These are phyloP conservation scores for Alfaro cultratus DNA, from an alignment of 2,797 vertebrate genomes.

Conservation along the genomic window DNA sequence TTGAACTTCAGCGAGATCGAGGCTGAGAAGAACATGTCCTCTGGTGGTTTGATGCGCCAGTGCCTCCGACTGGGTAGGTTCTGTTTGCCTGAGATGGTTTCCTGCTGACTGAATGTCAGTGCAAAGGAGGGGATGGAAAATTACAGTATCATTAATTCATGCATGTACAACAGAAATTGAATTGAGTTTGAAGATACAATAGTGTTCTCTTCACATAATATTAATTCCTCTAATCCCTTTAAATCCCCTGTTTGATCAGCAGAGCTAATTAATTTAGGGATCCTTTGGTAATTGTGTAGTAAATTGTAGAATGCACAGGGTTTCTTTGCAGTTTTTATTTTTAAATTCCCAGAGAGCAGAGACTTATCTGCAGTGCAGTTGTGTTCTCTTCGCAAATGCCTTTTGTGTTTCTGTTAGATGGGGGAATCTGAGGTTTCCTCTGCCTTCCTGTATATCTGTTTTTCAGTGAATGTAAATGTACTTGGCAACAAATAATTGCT, in stretches of 20 bases:
- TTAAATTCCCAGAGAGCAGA: slow-evolving; percentile 37
- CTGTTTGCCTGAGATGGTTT: slow-evolving; percentile 6
- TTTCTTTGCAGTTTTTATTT: slow-evolving; percentile 40
- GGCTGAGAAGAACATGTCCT: slow-evolving; percentile 99
- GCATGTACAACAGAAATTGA: slow-evolving; percentile 21
- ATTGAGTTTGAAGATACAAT: slow-evolving; percentile 37
- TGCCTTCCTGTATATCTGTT: slow-evolving; percentile 25
- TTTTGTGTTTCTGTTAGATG: slow-evolving; percentile 47
- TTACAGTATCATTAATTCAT: slow-evolving; percentile 11
- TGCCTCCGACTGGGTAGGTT: slow-evolving; percentile 90
- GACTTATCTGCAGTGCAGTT: slow-evolving; percentile 50
- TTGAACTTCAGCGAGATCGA: slow-evolving; percentile 99
- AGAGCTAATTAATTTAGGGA: slow-evolving; percentile 48
- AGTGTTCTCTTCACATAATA: slow-evolving; percentile 32
- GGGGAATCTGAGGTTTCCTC: slow-evolving; percentile 25
- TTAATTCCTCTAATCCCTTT: slow-evolving; percentile 54
- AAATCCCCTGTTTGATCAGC: slow-evolving; percentile 51
- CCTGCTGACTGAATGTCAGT: slow-evolving; percentile 11
- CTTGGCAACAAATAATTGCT: slow-evolving; percentile 13
- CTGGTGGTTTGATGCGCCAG: slow-evolving; percentile 97
- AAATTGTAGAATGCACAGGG: slow-evolving; percentile 16
- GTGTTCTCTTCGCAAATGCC: slow-evolving; percentile 39
- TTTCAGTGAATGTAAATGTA: slow-evolving; percentile 19
- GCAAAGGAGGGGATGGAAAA: slow-evolving; percentile 12
- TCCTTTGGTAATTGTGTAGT: slow-evolving; percentile 36